Evolutionary conservation across 2,888 invertebrate species (phyloP).

Genomic region (Barypeithes pellucidus): DNA sequence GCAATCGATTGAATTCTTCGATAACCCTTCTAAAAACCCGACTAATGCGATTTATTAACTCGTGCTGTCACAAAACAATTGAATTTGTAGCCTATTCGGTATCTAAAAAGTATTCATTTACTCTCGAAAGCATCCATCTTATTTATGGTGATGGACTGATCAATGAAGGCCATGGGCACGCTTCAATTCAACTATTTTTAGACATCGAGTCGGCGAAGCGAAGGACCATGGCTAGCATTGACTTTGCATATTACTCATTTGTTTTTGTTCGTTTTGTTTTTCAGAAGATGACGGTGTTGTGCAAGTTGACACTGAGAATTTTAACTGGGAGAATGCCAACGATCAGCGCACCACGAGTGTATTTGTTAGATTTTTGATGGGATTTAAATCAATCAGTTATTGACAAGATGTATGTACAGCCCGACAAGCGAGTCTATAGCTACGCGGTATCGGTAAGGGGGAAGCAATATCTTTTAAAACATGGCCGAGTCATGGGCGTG

Average conservation of each 20-base stretch:
- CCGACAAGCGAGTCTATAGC: too few species aligned
- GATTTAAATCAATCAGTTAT: conserved; percentile 41
- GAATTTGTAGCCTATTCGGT: conserved; percentile 51
- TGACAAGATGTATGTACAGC: conserved; percentile 5
- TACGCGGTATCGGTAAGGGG: too few species aligned
- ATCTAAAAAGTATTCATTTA: conserved; percentile 51
- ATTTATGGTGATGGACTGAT: conserved; percentile 54
- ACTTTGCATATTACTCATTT: conserved; percentile 43
- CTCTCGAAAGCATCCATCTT: conserved; percentile 51
- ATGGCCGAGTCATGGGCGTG: too few species aligned
- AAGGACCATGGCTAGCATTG: conserved; percentile 20
- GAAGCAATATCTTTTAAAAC: too few species aligned
- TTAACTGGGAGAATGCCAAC: conserved; percentile 51
- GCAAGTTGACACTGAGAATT: conserved; percentile 38
- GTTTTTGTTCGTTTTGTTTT: conserved; percentile 35
- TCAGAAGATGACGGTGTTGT: conserved; percentile 35
- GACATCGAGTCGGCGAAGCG: conserved; percentile 34
- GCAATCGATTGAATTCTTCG: conserved; percentile 10
- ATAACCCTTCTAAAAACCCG: conserved; percentile 24
- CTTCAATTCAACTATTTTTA: conserved; percentile 42
- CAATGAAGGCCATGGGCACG: conserved; percentile 51
- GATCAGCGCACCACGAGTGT: conserved; percentile 13
- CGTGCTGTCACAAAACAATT: conserved; percentile 47
- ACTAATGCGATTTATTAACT: conserved; percentile 42
- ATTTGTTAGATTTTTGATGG: conserved; percentile 22